phyloP scores from a whole-genome alignment of 53 echinoderm and acorn worm genomes.

The Glandiceps talaboti region DNA sequence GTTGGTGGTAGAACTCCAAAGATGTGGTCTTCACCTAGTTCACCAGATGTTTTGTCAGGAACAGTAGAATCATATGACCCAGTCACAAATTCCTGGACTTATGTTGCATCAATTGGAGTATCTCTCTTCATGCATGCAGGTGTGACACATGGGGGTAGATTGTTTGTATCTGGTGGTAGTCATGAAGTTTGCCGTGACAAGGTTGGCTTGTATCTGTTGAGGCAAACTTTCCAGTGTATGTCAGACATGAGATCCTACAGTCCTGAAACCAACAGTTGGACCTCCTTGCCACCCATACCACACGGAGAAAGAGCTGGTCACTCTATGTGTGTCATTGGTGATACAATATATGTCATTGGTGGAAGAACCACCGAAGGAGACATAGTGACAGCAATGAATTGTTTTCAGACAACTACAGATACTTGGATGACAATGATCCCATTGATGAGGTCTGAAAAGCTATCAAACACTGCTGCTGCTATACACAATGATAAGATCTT shows the following conservation, averaged over 20 bases:
- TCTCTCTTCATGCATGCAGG: background rate
- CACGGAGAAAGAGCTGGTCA: constrained; percentile 52
- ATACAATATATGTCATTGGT: constrained; percentile 65
- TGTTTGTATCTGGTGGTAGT: background rate
- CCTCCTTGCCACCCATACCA: background rate
- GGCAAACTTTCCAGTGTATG: background rate
- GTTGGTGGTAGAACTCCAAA: background rate
- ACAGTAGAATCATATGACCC: background rate
- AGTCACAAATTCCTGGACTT: background rate
- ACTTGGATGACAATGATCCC: background rate
- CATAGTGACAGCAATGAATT: background rate
- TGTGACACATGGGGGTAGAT: background rate
- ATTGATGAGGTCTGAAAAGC: too few relatives aligned
- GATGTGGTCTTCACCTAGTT: background rate
- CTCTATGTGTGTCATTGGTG: constrained; percentile 51
- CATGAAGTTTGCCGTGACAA: background rate
- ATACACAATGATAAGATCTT: background rate
- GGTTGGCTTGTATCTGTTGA: too few relatives aligned
- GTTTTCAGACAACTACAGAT: background rate
- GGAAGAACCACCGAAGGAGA: constrained; percentile 8
- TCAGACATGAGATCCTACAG: background rate
- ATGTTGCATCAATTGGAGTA: background rate
- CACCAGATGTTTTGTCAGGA: background rate
- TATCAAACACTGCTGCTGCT: background rate
- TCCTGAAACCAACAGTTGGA: background rate